Conservation (phyloP, 2,888 invertebrate genomes). For the Aphodius sticticus region DNA sequence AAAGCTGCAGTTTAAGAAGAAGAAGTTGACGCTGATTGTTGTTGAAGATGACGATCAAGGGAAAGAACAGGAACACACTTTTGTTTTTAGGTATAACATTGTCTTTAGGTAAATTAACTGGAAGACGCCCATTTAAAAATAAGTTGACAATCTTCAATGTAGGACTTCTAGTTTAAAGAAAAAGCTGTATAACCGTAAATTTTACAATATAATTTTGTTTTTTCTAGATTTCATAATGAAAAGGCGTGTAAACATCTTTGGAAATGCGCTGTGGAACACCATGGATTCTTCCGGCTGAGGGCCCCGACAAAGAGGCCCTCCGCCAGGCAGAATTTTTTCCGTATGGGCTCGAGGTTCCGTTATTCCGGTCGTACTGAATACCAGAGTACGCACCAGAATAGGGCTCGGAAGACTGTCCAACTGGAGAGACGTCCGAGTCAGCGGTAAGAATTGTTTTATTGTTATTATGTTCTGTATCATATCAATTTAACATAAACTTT, state of each 20-base stretch:
- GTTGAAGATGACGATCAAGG: conserved; percentile 99
- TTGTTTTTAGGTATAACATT: conserved; percentile 81
- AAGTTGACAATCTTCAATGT: no score
- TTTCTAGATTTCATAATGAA: conserved; percentile 81
- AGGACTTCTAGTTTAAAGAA: no score
- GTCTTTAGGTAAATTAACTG: no score
- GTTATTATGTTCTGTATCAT: background rate
- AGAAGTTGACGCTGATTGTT: conserved; percentile 95
- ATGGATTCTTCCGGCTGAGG: conserved; percentile 96
- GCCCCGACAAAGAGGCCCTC: conserved; percentile 89
- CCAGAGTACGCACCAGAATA: conserved; percentile 91
- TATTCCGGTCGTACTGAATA: conserved; percentile 93
- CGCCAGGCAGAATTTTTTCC: conserved; percentile 93
- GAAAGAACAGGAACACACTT: conserved; percentile 96
- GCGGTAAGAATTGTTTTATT: conserved; percentile 59
- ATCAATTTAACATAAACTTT: no score
- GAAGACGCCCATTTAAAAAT: no score
- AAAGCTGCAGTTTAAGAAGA: conserved; percentile 96
- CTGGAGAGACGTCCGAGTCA: conserved; percentile 98
- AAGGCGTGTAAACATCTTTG: conserved; percentile 99
- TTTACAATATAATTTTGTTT: background rate
- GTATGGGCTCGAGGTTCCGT: conserved; percentile 98
- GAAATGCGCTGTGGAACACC: conserved; percentile 99
- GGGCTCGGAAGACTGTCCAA: conserved; percentile 91
- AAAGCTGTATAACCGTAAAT: no score